These are phyloP conservation scores for Heliconius aoede DNA, from an alignment of 2,888 invertebrate genomes.

Conservation along the genomic window DNA sequence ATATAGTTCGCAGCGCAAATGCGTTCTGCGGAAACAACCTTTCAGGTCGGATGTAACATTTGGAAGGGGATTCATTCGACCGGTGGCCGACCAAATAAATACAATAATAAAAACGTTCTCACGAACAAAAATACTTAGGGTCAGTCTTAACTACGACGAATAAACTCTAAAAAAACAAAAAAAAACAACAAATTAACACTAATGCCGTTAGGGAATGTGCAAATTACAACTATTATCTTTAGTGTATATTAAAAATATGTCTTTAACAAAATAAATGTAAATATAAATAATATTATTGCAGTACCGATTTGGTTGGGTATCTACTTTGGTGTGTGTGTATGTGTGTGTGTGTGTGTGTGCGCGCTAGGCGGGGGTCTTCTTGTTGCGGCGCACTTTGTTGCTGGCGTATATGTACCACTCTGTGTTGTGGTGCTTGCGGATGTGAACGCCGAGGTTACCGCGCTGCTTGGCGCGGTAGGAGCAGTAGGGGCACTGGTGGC, in stretches of 20 bases:
- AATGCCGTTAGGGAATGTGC: constrained; percentile 82
- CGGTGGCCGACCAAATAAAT: constrained; percentile 39
- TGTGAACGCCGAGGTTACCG: constrained; percentile 92
- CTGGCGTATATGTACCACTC: constrained; percentile 82
- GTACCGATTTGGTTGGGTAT: constrained; percentile 81
- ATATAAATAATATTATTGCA: constrained; percentile 80
- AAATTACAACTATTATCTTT: constrained; percentile 73
- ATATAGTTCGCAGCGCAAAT: constrained; percentile 50
- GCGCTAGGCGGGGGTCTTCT: constrained; percentile 66
- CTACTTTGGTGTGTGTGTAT: constrained; percentile 73
- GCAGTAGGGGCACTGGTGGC: constrained; percentile 92
- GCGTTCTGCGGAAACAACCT: constrained; percentile 38
- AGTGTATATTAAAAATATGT: constrained; percentile 73
- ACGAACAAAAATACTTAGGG: constrained; percentile 68
- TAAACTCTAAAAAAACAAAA: constrained; percentile 80
- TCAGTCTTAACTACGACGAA: constrained; percentile 80
- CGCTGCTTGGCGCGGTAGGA: constrained; percentile 91
- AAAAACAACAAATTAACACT: constrained; percentile 78
- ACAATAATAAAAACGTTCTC: constrained; percentile 42
- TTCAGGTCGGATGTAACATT: constrained; percentile 25
- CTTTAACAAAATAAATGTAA: constrained; percentile 72
- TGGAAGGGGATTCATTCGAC: constrained; percentile 32
- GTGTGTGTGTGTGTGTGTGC: constrained; percentile 30
- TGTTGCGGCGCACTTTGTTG: constrained; percentile 77
- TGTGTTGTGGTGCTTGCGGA: constrained; percentile 88